These are phyloP conservation scores for Clunio marinus DNA, from an alignment of 2,888 invertebrate genomes.

Conservation along the genomic window DNA sequence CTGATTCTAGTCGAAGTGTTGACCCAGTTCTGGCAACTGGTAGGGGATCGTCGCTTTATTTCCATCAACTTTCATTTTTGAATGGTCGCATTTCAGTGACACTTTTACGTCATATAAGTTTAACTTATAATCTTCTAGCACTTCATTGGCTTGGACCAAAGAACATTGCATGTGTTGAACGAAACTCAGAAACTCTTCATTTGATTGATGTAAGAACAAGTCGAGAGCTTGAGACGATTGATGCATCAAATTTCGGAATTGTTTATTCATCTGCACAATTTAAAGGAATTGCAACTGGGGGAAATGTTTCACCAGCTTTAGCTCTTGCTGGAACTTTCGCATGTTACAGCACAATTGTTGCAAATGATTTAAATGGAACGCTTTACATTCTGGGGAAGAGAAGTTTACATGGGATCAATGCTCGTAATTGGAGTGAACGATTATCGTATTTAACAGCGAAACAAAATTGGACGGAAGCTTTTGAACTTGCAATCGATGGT, in stretches of 20 bases:
- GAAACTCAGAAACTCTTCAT: conserved; percentile 72
- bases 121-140: conserved; percentile 68
- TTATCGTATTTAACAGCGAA: conserved; percentile 60
- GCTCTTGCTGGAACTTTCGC: conserved; percentile 58
- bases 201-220: conserved; percentile 85
- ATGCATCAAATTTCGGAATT: conserved; percentile 73
- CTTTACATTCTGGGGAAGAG: conserved; percentile 66
- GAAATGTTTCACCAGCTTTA: conserved; percentile 72
- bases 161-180: conserved; percentile 80
- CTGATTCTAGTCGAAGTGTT: conserved; percentile 60
- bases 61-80: conserved; percentile 66
- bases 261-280: conserved; percentile 82
- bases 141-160: conserved; percentile 78
- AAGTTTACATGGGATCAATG: conserved; percentile 57
- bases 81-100: conserved; percentile 57
- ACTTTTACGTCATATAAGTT: conserved; percentile 66
- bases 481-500: conserved; percentile 56
- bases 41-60: conserved; percentile 75
- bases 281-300: conserved; percentile 90
- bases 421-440: conserved; percentile 64
- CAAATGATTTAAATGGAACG: conserved; percentile 58
- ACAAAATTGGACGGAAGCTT: conserved; percentile 57
- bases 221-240: conserved; percentile 77
- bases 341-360: conserved; percentile 68
- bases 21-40: conserved; percentile 89